Base-by-base conservation (phyloP, 2,888 invertebrate genomes). In the Idaea straminata region DNA sequence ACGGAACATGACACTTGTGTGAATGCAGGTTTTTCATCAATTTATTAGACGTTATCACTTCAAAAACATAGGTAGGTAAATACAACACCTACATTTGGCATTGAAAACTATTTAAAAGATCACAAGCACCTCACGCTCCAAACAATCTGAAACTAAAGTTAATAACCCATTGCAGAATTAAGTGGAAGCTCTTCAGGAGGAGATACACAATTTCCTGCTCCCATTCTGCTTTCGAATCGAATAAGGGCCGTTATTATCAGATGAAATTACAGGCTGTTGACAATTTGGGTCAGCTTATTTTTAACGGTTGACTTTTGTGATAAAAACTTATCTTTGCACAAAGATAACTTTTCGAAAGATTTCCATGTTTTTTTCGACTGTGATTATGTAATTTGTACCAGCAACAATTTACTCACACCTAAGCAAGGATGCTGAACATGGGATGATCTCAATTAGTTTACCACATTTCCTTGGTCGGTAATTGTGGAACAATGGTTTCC, bases 401-500 rank as follows among this genome's bases (percentile, higher is more conserved):
- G 16, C 6, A 15, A 16, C 16, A 58, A 15, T 58, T 15, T 15
- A 58, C 58, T 15, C 62, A 47, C 38, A 66, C 62, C n/a, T 3
- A 57, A 58, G n/a, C 34, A 57, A 34, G 57, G n/a, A 63, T 61
- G 62, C 62, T 68, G 58, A 69, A 70, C 38, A 70, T 78, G 77
- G 75, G 78, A 81, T 69, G 74, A 71, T 73, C 73, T 67, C 72
- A 77, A 79, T 81, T 80, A 69, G 61, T 59, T 59, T 59, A 67
- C 67, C 64, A 69, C 65, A 64, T 64, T 71, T 67, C 66, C 67
- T 65, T 71, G 62, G 15, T 64, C 47, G 70, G 70, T 63, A 66
- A 67, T 34, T 59, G 65, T 66, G 72, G 71, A 82, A 84, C 83
- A 83, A 83, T 81, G 69, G 76, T 68, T 73, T 69, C 72, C 79